Conservation (phyloP, 2,113 vertebrate genomes). For the Corythornis cristatus region DNA sequence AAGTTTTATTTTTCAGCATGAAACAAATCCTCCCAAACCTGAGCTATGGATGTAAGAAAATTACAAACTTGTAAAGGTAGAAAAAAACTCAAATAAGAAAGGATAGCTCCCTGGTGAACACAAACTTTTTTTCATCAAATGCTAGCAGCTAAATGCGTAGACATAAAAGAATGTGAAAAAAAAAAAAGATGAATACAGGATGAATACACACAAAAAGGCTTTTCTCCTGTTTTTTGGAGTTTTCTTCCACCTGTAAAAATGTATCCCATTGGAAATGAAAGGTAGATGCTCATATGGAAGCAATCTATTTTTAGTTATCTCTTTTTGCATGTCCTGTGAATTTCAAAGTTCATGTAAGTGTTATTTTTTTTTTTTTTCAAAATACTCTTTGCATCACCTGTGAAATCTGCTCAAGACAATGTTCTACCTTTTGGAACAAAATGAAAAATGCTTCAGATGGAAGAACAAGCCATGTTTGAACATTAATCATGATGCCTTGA, state of each 20-base stretch:
- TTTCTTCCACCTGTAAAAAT: background rate
- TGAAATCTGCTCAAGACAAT: background rate
- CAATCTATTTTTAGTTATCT: background rate
- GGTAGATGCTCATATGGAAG: background rate
- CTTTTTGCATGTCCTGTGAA: background rate
- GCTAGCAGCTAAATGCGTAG: background rate
- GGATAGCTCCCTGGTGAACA: background rate
- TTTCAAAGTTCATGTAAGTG: background rate
- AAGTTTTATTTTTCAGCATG: background rate
- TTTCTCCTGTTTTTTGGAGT: background rate
- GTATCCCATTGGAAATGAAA: background rate
- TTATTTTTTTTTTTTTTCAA: background rate
- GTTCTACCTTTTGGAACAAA: background rate
- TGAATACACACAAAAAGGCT: background rate
- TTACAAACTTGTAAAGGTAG: fast-evolving
- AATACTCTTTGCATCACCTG: background rate
- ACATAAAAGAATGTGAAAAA: background rate
- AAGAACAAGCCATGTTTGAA: background rate
- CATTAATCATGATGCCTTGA: background rate
- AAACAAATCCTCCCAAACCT: background rate
- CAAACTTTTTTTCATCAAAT: background rate
- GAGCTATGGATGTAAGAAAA: background rate
- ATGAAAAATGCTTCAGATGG: background rate
- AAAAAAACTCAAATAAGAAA: background rate
- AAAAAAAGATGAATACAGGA: no score